Conservation (phyloP, 1,140 invertebrate species). For the Calephelis nemesis region DNA sequence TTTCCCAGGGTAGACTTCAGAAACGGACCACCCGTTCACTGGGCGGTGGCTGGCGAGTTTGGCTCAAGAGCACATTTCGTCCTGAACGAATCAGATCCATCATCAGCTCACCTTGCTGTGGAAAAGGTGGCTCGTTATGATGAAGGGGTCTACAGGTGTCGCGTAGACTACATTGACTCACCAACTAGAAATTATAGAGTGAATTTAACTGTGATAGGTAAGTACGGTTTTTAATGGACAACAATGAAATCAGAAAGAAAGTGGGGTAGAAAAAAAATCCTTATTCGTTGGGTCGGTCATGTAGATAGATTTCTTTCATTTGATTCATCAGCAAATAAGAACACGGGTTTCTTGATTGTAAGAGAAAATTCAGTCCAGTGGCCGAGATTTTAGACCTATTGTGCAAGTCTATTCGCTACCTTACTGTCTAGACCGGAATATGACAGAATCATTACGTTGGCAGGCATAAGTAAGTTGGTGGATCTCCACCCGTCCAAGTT, state of each 20-base stretch:
- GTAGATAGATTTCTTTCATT: no score
- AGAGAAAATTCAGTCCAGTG: no score
- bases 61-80: conserved; percentile 88
- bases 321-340: no score
- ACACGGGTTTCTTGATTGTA: no score
- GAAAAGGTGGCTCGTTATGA: conserved; percentile 86
- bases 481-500: no score
- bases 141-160: conserved; percentile 89
- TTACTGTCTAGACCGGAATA: no score
- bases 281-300: no score
- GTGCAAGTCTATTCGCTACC: no score
- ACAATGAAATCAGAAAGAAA: background rate
- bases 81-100: conserved; percentile 82
- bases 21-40: conserved; percentile 83
- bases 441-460: no score
- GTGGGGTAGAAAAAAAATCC: no score
- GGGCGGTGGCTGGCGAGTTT: conserved; percentile 87
- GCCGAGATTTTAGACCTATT: no score
- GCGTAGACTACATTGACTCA: conserved; percentile 91
- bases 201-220: conserved; percentile 92
- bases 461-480: no score
- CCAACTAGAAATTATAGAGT: conserved; percentile 91
- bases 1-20: conserved; percentile 87
- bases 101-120: conserved; percentile 85
- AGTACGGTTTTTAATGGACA: conserved; percentile 49